These are phyloP conservation scores for Psophia crepitans DNA, from an alignment of 2,113 vertebrate species.

Conservation along the genomic window DNA sequence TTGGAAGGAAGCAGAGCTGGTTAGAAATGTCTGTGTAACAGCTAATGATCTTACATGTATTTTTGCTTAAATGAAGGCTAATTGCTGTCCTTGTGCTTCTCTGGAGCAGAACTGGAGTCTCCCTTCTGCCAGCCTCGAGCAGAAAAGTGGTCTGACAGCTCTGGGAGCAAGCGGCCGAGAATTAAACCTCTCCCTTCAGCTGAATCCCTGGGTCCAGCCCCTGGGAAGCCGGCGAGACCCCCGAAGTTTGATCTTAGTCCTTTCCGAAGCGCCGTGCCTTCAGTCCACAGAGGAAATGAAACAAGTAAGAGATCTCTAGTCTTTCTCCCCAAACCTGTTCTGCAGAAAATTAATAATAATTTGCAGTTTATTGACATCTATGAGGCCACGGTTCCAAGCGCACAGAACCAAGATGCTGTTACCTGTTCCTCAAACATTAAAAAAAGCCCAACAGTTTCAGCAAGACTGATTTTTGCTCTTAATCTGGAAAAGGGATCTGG, in stretches of 20 bases:
- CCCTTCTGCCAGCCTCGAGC: not conserved
- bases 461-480: not conserved
- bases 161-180: conserved; percentile 44
- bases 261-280: not conserved
- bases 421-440: not conserved
- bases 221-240: conserved; percentile 74
- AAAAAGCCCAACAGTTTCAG: not conserved
- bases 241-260: conserved; percentile 28
- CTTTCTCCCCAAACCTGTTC: not conserved
- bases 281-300: not conserved
- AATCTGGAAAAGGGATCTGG: not conserved
- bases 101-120: not conserved
- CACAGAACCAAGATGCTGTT: accelerated
- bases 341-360: not conserved
- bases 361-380: not conserved
- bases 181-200: conserved; percentile 61
- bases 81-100: not conserved
- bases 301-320: conserved; percentile 21
- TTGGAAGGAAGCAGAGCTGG: not conserved
- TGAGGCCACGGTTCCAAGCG: accelerated
- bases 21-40: not conserved
- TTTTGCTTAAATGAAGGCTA: not conserved
- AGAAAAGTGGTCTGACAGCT: not conserved
- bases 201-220: conserved; percentile 59
- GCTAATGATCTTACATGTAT: not conserved